These are phyloP conservation scores for Acipenser transmontanus DNA, from an alignment of 2,797 vertebrate species.

Conservation along the genomic window DNA sequence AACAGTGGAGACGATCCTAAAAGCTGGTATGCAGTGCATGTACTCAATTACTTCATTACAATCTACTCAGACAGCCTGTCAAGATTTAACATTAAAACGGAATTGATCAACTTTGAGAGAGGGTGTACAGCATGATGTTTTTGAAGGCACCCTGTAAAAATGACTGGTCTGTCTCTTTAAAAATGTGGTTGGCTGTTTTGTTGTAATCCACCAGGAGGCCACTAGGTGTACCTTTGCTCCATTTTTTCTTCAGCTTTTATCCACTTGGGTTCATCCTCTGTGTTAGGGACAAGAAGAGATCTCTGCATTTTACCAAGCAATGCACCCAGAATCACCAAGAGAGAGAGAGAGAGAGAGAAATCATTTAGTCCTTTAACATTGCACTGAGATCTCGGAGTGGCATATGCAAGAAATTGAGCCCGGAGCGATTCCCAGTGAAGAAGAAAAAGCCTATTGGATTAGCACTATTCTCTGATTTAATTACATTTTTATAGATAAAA, in stretches of 20 bases:
- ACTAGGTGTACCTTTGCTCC: constrained; percentile 86
- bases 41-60: too few relatives aligned
- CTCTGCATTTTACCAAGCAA: constrained; percentile 69
- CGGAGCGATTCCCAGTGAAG: constrained; percentile 59
- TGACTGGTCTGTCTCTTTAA: constrained; percentile 47
- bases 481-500: constrained; percentile 46
- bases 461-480: constrained; percentile 63
- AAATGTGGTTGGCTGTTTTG: constrained; percentile 23
- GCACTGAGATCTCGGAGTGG: constrained; percentile 46
- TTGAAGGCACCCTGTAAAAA: too few relatives aligned
- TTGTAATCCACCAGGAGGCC: constrained; percentile 57
- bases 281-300: constrained; percentile 60
- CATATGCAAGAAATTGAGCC: constrained; percentile 50
- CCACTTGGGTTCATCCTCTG: constrained; percentile 62
- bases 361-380: constrained; percentile 25
- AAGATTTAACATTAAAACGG: too few relatives aligned
- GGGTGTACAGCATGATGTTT: too few relatives aligned
- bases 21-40: too few relatives aligned
- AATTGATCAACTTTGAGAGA: too few relatives aligned
- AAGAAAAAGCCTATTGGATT: constrained; percentile 69
- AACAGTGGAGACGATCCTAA: too few relatives aligned
- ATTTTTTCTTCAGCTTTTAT: constrained; percentile 61
- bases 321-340: constrained; percentile 69
- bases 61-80: too few relatives aligned
- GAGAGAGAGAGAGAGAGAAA: constrained; percentile 38